Evolutionary conservation across 2,888 invertebrate species (phyloP).

Genomic region (Sarcophaga subvicina): DNA sequence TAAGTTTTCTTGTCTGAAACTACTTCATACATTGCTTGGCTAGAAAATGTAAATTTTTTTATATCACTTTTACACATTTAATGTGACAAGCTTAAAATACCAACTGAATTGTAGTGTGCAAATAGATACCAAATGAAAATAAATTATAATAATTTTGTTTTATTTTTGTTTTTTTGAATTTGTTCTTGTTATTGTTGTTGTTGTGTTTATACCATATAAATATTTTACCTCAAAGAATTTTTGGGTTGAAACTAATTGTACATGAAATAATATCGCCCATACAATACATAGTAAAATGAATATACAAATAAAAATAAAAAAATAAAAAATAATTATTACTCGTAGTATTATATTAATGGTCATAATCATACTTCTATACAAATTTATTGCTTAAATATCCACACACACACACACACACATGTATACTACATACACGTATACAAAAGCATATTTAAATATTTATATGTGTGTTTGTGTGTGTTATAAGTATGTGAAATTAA

Average conservation of each 20-base stretch:
- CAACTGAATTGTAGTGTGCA: background rate
- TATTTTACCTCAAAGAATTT: constrained; percentile 1
- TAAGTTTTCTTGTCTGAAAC: background rate
- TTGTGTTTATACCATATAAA: background rate
- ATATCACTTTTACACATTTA: background rate
- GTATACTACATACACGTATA: background rate
- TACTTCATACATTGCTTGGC: background rate
- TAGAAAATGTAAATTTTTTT: background rate
- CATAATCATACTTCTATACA: background rate
- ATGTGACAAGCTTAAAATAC: background rate
- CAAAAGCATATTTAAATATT: background rate
- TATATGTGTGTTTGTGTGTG: background rate
- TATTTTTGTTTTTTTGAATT: no score
- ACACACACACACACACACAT: no score
- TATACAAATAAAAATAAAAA: background rate
- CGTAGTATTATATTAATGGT: background rate
- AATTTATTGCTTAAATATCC: no score
- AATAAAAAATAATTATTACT: background rate
- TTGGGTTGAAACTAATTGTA: background rate
- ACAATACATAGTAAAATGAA: background rate
- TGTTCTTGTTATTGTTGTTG: no score
- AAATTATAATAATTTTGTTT: background rate
- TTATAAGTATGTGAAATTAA: background rate
- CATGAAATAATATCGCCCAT: background rate
- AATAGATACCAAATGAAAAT: background rate